These are phyloP conservation scores for Paramisgurnus dabryanus DNA, from an alignment of 2,113 vertebrate genomes.

Conservation along the genomic window DNA sequence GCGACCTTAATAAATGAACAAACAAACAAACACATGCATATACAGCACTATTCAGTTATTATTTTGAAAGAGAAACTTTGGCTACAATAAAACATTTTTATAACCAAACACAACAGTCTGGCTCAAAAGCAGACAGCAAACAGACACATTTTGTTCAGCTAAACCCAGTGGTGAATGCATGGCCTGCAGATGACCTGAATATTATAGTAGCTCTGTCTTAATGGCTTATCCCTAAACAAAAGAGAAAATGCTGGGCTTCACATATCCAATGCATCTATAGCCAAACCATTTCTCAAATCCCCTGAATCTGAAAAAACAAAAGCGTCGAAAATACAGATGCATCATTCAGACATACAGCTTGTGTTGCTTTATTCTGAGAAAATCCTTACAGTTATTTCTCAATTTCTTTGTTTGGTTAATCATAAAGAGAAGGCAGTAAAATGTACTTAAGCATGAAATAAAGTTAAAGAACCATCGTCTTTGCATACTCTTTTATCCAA, in stretches of 20 bases:
- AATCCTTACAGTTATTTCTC: too few relatives aligned
- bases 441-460: too few relatives aligned
- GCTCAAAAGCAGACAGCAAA: not conserved
- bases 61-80: not conserved
- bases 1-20: too few relatives aligned
- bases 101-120: not conserved
- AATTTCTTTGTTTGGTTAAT: too few relatives aligned
- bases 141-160: not conserved
- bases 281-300: not conserved
- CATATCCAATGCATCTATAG: not conserved
- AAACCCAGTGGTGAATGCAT: constrained; percentile 3
- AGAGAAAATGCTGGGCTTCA: not conserved
- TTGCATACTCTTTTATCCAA: too few relatives aligned
- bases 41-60: too few relatives aligned
- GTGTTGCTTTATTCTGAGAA: not conserved
- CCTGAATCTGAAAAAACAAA: not conserved
- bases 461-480: too few relatives aligned
- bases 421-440: too few relatives aligned
- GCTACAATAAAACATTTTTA: not conserved
- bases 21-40: too few relatives aligned
- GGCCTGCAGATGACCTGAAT: constrained; percentile 14
- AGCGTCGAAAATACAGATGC: not conserved
- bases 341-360: too few relatives aligned
- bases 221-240: constrained; percentile 24
- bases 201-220: constrained; percentile 8